Base-by-base conservation (phyloP, 2,113 vertebrate genomes). In the Acinonyx jubatus region DNA sequence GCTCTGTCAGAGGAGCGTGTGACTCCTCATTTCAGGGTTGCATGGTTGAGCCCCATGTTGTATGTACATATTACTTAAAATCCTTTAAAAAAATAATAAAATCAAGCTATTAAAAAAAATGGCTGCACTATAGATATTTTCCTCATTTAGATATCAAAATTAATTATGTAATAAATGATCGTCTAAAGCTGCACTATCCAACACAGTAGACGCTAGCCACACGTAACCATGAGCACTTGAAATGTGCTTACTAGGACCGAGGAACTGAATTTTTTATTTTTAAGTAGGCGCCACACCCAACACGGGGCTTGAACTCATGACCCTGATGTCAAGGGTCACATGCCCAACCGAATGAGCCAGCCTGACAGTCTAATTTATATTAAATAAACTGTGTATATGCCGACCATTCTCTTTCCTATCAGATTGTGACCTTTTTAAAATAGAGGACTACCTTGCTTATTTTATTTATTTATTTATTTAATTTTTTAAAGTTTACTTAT, bases 341-440 rank as follows among this genome's bases (percentile, higher is more conserved):
- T 76, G 73, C 41, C 48, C 41, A 48, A 76, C 41, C 27, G 3
- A 31, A 25, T 31, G 27, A 76, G 25, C 27, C 25, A 76, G 25
- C 41, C 0, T 45, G 31, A 80, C 1, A 18, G 36, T 36, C 50
- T 88, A 68, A 45, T 83, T 91, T 69, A 82, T 88, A 57, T 82
- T 81, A 89, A 93, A 76, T 55, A 86, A 84, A 48, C 29, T 92
- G 19, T 50, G 36, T 36, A 4, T n/a, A 82, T 36, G 16, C 16
- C n/a, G 61, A 45, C 27, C 41, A 81, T 0, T 66, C 16, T 61
- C 33, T 29, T 57, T 68, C 63, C 52, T 92, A 41, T 15, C 66
- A 41, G 79, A 92, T 27, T 52, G 10, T 82, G 21, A 74, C 76
- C 36, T 63, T 94, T 95, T 50, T 93, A 29, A 95, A 96, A 85